These are phyloP conservation scores for Meteorus colon DNA, from an alignment of 2,888 invertebrate genomes.

Conservation along the genomic window DNA sequence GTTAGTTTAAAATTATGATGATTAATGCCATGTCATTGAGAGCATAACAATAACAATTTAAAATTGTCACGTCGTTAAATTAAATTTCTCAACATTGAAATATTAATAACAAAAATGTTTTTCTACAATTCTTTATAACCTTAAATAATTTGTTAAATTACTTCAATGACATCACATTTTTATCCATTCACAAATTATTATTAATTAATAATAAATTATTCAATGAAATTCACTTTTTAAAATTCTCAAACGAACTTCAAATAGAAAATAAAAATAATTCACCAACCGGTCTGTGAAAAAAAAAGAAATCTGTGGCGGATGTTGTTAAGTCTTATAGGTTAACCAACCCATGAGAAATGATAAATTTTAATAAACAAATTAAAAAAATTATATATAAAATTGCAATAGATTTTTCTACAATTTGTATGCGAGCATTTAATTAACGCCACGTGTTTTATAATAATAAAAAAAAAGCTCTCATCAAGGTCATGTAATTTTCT, in stretches of 20 bases:
- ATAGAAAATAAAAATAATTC: background rate
- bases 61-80: background rate
- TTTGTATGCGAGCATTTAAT: background rate
- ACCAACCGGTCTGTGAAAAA: background rate
- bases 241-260: background rate
- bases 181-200: no score
- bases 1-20: background rate
- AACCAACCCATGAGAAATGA: background rate
- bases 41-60: background rate
- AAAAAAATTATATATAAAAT: background rate
- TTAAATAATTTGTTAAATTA: no score
- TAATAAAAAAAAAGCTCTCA: background rate
- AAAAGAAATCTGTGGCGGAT: background rate
- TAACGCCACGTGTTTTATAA: slow-evolving; percentile 4
- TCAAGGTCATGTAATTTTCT: slow-evolving; percentile 3
- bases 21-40: background rate
- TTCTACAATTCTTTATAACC: no score
- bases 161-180: no score
- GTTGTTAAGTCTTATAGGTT: background rate
- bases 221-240: no score
- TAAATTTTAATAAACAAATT: background rate
- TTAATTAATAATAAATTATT: no score
- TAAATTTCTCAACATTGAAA: background rate
- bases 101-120: background rate
- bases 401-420: background rate